Conservation (phyloP, 2,113 vertebrate species). For the Craseonycteris thonglongyai region DNA sequence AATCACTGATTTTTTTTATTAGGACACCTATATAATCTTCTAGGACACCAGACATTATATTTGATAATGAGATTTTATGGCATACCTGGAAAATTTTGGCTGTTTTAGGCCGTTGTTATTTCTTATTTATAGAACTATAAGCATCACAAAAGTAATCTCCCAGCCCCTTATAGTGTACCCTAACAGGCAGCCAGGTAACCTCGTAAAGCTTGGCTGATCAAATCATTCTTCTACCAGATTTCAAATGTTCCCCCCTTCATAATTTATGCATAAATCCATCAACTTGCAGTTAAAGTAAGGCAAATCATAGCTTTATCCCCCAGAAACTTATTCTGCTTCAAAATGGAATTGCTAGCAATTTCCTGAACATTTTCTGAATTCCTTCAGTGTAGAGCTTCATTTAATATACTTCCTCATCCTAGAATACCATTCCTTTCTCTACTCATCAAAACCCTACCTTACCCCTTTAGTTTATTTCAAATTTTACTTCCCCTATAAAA, state of each 20-base stretch:
- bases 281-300: not conserved
- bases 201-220: not conserved
- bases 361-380: not conserved
- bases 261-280: not conserved
- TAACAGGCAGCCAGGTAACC: not conserved
- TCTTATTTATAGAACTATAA: not conserved
- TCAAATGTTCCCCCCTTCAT: not conserved
- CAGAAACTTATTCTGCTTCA: not conserved
- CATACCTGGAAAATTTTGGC: not conserved
- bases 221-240: not conserved
- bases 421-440: not conserved
- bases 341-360: not conserved
- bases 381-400: not conserved
- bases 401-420: not conserved
- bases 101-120: not conserved
- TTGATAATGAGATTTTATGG: not conserved
- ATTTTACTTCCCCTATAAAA: not conserved
- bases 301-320: not conserved
- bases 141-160: not conserved
- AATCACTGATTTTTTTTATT: not conserved
- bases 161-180: not conserved
- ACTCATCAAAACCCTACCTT: not conserved
- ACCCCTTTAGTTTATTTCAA: not conserved
- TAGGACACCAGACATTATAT: not conserved
- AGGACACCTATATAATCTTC: not conserved